Conservation (phyloP, 2,113 vertebrate species). For the Myiagra hebetior region DNA sequence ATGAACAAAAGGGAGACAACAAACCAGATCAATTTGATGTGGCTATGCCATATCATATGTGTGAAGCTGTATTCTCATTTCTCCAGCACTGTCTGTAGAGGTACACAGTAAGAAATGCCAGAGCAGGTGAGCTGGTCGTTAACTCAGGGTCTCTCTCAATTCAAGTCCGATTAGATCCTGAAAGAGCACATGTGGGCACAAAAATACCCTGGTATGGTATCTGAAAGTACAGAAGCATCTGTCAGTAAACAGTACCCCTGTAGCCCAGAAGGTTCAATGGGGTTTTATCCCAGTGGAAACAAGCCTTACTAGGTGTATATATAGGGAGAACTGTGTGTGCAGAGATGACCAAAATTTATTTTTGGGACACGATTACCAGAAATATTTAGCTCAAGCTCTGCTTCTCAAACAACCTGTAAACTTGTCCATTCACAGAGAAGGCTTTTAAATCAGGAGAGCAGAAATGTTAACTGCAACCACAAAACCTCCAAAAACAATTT, state of each 20-base stretch:
- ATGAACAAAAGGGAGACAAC: not conserved
- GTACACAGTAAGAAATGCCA: not conserved
- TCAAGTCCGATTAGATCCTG: not conserved
- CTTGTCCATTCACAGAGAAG: not conserved
- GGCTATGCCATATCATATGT: rapidly evolving
- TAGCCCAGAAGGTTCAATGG: not conserved
- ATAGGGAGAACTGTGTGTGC: not conserved
- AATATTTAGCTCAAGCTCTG: not conserved
- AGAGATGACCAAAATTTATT: not conserved
- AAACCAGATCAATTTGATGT: not conserved
- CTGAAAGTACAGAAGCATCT: not conserved
- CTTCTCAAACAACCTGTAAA: not conserved
- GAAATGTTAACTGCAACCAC: not conserved
- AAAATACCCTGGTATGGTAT: not conserved
- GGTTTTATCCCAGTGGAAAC: not conserved
- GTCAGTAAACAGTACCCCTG: not conserved
- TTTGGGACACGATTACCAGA: not conserved
- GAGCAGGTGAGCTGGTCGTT: not conserved
- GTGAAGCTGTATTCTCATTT: not conserved
- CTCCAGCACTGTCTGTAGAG: not conserved
- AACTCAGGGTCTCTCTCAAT: not conserved
- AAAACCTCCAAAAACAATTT: not conserved
- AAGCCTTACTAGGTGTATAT: not conserved
- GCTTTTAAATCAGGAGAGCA: not conserved
- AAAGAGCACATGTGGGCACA: not conserved